A percentile compares a stretch with the other conserved stretches of the same genome.
Conservation (phyloP, 2,113 vertebrate species). For the Oncorhynchus clarkii region DNA sequence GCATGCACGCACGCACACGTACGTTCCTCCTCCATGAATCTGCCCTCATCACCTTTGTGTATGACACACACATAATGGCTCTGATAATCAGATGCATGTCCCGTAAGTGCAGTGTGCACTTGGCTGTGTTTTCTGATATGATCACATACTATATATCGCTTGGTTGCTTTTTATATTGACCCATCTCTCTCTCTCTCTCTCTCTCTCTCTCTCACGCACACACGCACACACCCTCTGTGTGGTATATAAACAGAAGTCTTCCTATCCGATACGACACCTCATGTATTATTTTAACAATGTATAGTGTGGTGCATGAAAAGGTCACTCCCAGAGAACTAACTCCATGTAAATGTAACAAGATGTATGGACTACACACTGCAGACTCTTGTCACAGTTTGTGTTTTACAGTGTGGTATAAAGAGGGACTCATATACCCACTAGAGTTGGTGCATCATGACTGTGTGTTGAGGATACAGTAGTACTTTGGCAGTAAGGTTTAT, state of each 20-base stretch:
- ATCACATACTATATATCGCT: slow-evolving; percentile 52
- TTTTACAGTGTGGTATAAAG: slow-evolving; percentile 14
- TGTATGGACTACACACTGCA: slow-evolving; percentile 57
- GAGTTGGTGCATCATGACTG: too few relatives aligned
- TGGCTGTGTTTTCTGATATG: slow-evolving; percentile 59
- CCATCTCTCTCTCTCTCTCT: slow-evolving; percentile 30
- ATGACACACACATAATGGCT: too few relatives aligned
- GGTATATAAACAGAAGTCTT: neutral
- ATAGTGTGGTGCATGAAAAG: slow-evolving; percentile 63
- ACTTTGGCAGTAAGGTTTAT: too few relatives aligned
- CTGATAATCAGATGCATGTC: neutral
- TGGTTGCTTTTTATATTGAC: slow-evolving; percentile 54
- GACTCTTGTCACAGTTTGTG: slow-evolving; percentile 49
- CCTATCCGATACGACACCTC: slow-evolving; percentile 47
- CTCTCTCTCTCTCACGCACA: slow-evolving; percentile 7
- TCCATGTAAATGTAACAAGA: slow-evolving; percentile 66
- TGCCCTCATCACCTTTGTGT: too few relatives aligned
- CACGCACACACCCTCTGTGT: too few relatives aligned
- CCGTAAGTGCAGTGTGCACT: slow-evolving; percentile 48
- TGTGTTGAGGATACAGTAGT: too few relatives aligned
- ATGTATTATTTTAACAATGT: slow-evolving; percentile 72
- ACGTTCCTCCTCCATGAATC: neutral
- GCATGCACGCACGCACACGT: neutral
- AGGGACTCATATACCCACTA: slow-evolving; percentile 24
- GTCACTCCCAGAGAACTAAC: slow-evolving; percentile 64